Base-by-base conservation (phyloP, 2,113 vertebrate species). In the Ranitomeya imitator region DNA sequence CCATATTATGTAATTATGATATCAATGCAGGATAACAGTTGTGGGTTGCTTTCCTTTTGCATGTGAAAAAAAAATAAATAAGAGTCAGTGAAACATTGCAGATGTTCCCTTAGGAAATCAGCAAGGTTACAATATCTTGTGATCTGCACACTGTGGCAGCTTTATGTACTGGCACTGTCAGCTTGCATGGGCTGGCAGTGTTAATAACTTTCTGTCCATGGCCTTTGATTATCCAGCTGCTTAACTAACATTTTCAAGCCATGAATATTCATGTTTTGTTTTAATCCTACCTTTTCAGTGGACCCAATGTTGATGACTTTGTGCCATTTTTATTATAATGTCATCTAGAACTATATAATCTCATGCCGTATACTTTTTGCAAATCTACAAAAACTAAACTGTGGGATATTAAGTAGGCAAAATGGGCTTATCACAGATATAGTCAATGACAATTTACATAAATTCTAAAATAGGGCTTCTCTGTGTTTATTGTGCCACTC, bases 101-200 rank as follows among this genome's bases (percentile, higher is more conserved):
- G 13, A 74, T 60, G 23, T 59, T 18, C 54, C 67, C 65, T 81
- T 51, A 74, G 55, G 55, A 82, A 82, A 82, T 74, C 31, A 74
- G 67, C 79, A 88, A 83, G 79, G 67, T 88, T 79, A 88, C 21
- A 45, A 71, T 87, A 73, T 80, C 23, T 23, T 54, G 73, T n/a
- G 78, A 65, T 87, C 23, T 83, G 79, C 86, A 60, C 10, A 18
- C 67, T 74, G 45, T 86, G 86, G 71, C 63, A 71, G 52, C 73
- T 87, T 87, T 73, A 87, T 59, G 77, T 83, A 11, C 55, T 19
- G 18, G 31, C 57, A 61, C 26, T 76, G 55, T 82, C 79, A 63
- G 69, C 79, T n/a, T 60, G 52, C 78, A 73, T 79, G 37, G 67
- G 11, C 19, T 57, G 79, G 59, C 16, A 74, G 23, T 74, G 54